These are phyloP conservation scores for Emmelina monodactyla DNA, from an alignment of 2,888 invertebrate genomes.

Conservation along the genomic window DNA sequence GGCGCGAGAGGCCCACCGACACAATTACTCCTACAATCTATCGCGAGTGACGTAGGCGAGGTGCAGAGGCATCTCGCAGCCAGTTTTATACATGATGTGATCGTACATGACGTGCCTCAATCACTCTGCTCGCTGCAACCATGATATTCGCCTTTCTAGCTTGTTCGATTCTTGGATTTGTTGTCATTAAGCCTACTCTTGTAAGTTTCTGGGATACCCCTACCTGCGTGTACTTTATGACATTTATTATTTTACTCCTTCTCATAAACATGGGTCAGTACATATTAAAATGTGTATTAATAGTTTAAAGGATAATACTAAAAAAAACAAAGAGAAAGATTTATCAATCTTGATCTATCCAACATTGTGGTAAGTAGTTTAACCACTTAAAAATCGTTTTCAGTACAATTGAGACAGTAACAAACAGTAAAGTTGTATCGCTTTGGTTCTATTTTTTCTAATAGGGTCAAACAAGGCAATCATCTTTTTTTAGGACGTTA, in stretches of 20 bases:
- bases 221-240: neutral
- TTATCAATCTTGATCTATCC: too few species aligned
- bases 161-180: slow-evolving; percentile 29
- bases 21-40: neutral
- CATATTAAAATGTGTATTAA: too few species aligned
- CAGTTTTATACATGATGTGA: neutral
- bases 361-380: too few species aligned
- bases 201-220: neutral
- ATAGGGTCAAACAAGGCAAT: too few species aligned
- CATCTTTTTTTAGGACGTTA: too few species aligned
- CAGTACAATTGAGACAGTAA: too few species aligned
- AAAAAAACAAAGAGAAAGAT: too few species aligned
- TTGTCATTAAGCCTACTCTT: slow-evolving; percentile 23
- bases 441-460: too few species aligned
- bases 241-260: neutral
- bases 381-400: too few species aligned
- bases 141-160: slow-evolving; percentile 36
- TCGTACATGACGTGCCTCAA: neutral
- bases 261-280: neutral
- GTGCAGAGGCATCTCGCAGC: neutral
- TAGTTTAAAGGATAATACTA: too few species aligned
- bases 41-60: neutral
- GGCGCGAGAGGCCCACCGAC: neutral
- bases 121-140: slow-evolving; percentile 23
- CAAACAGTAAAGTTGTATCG: too few species aligned